These are phyloP conservation scores for Lithophane socia DNA, from an alignment of 2,888 invertebrate species.

Conservation along the genomic window DNA sequence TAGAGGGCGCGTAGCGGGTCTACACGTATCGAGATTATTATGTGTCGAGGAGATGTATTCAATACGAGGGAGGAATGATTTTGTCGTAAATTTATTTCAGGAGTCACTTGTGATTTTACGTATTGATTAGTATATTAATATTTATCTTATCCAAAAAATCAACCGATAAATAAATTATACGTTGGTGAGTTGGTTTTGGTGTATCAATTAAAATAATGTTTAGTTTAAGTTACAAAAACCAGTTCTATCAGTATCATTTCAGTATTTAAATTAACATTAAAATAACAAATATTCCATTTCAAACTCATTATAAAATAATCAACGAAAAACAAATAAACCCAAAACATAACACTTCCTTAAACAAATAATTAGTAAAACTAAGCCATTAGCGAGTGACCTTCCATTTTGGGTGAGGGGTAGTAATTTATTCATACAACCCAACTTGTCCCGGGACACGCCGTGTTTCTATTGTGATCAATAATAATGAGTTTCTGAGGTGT, in stretches of 20 bases:
- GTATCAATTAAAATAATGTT: no score
- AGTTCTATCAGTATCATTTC: no score
- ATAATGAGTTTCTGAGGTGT: constrained; percentile 66
- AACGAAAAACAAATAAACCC: constrained; percentile 34
- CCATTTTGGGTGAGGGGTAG: constrained; percentile 63
- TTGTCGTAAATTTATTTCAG: neutral
- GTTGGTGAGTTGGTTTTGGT: neutral
- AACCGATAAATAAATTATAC: neutral
- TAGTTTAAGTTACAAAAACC: neutral
- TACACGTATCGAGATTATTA: constrained; percentile 32
- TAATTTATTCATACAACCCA: constrained; percentile 75
- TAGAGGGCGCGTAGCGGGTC: constrained; percentile 51
- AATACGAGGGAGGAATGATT: neutral
- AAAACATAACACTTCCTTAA: constrained; percentile 44
- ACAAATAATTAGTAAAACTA: constrained; percentile 62
- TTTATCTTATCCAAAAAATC: neutral
- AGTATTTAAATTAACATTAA: neutral
- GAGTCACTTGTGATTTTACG: neutral
- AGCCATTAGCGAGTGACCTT: constrained; percentile 67
- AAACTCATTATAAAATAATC: constrained; percentile 21
- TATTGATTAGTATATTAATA: neutral
- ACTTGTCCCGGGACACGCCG: constrained; percentile 59
- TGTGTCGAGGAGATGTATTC: constrained; percentile 5
- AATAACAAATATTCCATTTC: neutral
- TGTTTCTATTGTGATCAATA: constrained; percentile 73